Evolutionary conservation across 2,113 vertebrate species (phyloP).

Genomic region (Corynorhinus townsendii): DNA sequence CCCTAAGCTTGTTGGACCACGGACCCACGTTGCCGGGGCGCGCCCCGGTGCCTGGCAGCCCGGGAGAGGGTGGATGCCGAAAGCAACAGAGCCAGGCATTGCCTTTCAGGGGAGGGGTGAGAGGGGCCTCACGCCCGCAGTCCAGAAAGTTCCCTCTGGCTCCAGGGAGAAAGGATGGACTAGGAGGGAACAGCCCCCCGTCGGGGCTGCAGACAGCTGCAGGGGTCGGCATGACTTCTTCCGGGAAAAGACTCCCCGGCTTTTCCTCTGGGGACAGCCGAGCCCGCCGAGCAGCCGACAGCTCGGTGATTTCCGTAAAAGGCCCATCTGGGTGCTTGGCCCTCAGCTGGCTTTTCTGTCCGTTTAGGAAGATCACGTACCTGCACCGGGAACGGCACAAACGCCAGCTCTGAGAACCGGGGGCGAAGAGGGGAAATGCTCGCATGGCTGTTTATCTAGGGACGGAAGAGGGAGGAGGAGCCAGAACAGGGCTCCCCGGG

Average conservation of each 20-base stretch:
- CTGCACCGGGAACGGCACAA: not conserved
- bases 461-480: not conserved
- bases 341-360: slow-evolving; percentile 51
- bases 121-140: fast-evolving
- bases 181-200: too few species aligned
- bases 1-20: not conserved
- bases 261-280: slow-evolving; percentile 58
- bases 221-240: not conserved
- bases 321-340: slow-evolving; percentile 46
- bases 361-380: slow-evolving; percentile 54
- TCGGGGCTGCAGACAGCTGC: not conserved
- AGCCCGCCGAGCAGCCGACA: slow-evolving; percentile 34
- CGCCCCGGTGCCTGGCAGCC: not conserved
- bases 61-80: not conserved
- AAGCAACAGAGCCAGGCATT: fast-evolving
- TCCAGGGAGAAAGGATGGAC: not conserved
- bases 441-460: not conserved
- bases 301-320: slow-evolving; percentile 57
- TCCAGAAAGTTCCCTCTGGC: not conserved
- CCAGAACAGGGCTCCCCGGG: not conserved
- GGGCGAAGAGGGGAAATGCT: not conserved
- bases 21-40: not conserved
- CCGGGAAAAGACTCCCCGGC: not conserved
- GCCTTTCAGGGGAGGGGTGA: not conserved
- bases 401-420: fast-evolving